phyloP scores from a whole-genome alignment of 2,888 invertebrate species.

The Baccha elongata region DNA sequence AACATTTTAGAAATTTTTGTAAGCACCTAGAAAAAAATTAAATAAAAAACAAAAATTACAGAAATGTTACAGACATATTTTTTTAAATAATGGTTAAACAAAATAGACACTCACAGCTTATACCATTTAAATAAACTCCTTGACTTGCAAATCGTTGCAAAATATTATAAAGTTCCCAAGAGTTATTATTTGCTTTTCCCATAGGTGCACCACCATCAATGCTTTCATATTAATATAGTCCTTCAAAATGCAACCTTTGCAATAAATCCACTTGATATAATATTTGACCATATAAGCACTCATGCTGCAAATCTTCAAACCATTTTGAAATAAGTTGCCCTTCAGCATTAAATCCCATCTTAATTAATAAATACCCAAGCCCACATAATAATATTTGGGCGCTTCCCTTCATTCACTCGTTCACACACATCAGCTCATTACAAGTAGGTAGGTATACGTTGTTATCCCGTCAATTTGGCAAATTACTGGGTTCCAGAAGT shows the following conservation, averaged over 20 bases:
- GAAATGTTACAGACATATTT: too few species aligned
- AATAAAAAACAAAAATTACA: too few species aligned
- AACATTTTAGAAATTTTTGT: too few species aligned
- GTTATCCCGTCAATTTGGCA: conserved; percentile 69
- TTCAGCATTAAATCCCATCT: conserved; percentile 26
- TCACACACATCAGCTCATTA: conserved; percentile 63
- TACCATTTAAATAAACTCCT: too few species aligned
- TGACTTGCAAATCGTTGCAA: too few species aligned
- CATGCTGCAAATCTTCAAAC: conserved; percentile 43
- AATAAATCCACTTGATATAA: background rate
- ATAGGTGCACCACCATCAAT: conserved; percentile 25
- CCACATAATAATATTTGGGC: conserved; percentile 24
- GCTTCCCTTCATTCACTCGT: conserved; percentile 1
- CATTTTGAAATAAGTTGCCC: conserved; percentile 63
- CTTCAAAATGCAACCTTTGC: conserved; percentile 5
- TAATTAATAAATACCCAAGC: conserved; percentile 35
- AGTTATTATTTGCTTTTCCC: conserved; percentile 51
- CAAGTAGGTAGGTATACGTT: background rate
- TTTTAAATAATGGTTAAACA: too few species aligned
- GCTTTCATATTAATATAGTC: background rate
- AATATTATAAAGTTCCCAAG: too few species aligned
- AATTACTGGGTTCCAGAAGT: conserved; percentile 61
- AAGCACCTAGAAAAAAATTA: too few species aligned
- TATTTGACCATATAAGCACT: conserved; percentile 25
- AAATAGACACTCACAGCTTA: too few species aligned